Evolutionary conservation across 2,797 vertebrate species (phyloP).

Genomic region (Pogonophryne albipinna): DNA sequence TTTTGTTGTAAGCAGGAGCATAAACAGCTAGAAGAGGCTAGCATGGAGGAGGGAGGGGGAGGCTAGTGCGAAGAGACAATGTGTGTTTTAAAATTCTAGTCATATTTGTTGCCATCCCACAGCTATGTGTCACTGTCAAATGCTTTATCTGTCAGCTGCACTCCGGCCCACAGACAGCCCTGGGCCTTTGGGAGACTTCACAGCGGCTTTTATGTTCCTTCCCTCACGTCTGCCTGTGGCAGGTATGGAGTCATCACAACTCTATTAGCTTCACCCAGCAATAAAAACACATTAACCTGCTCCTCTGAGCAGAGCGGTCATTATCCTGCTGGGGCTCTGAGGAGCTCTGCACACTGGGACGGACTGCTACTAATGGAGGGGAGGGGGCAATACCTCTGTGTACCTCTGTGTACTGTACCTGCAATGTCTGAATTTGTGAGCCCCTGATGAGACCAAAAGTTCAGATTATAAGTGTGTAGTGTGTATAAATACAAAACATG

Average conservation of each 20-base stretch:
- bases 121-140: slow-evolving; percentile 87
- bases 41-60: slow-evolving; percentile 8
- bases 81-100: slow-evolving; percentile 81
- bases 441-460: neutral
- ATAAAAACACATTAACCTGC: slow-evolving; percentile 86
- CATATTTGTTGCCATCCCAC: slow-evolving; percentile 80
- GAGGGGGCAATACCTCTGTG: neutral
- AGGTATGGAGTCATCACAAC: slow-evolving; percentile 86
- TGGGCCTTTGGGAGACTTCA: slow-evolving; percentile 83
- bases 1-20: slow-evolving; percentile 55
- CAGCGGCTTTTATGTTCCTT: slow-evolving; percentile 52
- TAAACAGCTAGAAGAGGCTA: slow-evolving; percentile 20
- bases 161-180: slow-evolving; percentile 83
- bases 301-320: slow-evolving; percentile 77
- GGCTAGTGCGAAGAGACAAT: slow-evolving; percentile 38
- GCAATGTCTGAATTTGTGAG: neutral
- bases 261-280: slow-evolving; percentile 86
- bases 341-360: slow-evolving; percentile 58
- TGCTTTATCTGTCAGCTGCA: slow-evolving; percentile 84
- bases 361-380: slow-evolving; percentile 67
- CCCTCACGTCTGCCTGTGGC: slow-evolving; percentile 70
- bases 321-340: slow-evolving; percentile 72
- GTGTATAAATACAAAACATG: neutral
- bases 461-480: neutral
- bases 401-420: too few species aligned